phyloP scores from a whole-genome alignment of 2,797 vertebrate species.

The Karalla daura region DNA sequence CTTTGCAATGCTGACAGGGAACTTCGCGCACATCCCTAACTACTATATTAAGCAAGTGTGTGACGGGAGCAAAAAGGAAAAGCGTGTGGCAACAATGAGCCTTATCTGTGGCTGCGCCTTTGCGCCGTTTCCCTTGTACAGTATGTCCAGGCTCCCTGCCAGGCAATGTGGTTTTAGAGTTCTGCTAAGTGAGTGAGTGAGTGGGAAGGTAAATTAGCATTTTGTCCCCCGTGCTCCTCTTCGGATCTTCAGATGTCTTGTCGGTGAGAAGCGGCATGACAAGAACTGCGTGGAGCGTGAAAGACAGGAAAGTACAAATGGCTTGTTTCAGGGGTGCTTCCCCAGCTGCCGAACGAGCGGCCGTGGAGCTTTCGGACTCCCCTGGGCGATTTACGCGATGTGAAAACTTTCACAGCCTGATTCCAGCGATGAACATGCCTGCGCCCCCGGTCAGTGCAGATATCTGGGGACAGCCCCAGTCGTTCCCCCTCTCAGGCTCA shows the following conservation, averaged over 20 bases:
- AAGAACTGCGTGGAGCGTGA: background rate
- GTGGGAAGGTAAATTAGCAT: background rate
- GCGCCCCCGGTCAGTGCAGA: background rate
- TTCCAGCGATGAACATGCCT: conserved; percentile 26
- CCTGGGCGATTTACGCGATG: conserved; percentile 14
- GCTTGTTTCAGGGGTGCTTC: background rate
- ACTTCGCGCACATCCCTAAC: background rate
- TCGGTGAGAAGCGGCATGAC: background rate
- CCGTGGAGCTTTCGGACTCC: too few relatives aligned
- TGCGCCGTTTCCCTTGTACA: background rate
- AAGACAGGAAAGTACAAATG: too few relatives aligned
- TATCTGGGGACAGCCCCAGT: conserved; percentile 5
- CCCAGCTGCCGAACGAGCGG: background rate
- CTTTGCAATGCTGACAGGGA: background rate
- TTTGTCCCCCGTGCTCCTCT: background rate
- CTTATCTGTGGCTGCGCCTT: background rate
- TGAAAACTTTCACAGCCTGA: background rate
- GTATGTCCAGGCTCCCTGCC: background rate
- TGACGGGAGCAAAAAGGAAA: background rate
- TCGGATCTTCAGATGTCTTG: background rate
- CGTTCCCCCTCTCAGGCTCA: background rate
- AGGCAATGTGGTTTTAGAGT: background rate
- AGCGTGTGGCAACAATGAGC: background rate
- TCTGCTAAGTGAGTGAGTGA: background rate
- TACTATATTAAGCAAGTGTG: background rate